phyloP scores from a whole-genome alignment of 2,888 invertebrate genomes.

The Chrysomela aeneicollis region DNA sequence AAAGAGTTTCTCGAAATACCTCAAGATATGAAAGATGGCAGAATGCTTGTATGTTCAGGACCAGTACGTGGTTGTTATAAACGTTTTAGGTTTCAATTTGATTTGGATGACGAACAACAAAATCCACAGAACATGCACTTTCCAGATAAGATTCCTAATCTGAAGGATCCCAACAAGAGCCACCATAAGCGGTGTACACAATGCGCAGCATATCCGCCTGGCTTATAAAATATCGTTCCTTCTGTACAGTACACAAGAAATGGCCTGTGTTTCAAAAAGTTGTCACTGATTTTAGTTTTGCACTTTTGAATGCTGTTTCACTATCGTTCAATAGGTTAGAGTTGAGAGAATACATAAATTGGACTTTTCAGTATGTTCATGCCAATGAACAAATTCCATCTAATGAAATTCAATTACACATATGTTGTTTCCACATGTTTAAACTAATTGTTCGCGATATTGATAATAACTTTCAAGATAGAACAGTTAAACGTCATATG shows the following conservation, averaged over 20 bases:
- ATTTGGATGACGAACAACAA: no score
- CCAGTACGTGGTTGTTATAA: no score
- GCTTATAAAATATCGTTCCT: conserved; percentile 28
- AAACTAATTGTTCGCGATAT: conserved; percentile 21
- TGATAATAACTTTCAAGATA: conserved; percentile 11
- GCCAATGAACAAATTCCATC: not conserved
- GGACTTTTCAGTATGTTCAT: not conserved
- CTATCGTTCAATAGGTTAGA: conserved; percentile 25
- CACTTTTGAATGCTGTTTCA: conserved; percentile 33
- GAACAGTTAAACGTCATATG: conserved; percentile 10
- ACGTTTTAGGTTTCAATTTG: no score
- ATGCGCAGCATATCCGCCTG: conserved; percentile 32
- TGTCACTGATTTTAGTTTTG: conserved; percentile 40
- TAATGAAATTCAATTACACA: conserved; percentile 8
- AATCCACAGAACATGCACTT: no score
- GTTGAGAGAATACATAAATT: conserved; percentile 24
- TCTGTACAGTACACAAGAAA: conserved; percentile 27
- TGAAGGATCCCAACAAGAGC: no score
- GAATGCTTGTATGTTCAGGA: no score
- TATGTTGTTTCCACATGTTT: conserved; percentile 22
- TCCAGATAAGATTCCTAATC: no score
- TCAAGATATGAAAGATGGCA: no score
- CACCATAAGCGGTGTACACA: no score
- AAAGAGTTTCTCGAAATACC: no score
- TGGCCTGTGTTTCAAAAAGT: conserved; percentile 35